Conservation (phyloP, 2,797 vertebrate species). For the Diplodus sargus region DNA sequence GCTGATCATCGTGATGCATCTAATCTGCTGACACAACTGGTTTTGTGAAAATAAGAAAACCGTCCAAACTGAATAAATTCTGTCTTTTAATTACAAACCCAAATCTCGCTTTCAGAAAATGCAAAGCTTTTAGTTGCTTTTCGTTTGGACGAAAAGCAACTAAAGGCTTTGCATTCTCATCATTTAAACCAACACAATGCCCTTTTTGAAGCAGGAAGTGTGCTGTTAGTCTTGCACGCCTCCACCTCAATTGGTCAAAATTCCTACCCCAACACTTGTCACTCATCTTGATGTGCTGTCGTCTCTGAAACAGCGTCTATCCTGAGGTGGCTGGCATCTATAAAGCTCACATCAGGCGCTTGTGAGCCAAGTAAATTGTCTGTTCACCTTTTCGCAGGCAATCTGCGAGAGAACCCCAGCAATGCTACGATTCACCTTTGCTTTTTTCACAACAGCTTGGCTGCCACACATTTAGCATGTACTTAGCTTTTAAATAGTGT, state of each 20-base stretch:
- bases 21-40: constrained; percentile 16
- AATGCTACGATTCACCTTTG: constrained; percentile 18
- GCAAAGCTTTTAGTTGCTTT: too few species aligned
- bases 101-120: too few species aligned
- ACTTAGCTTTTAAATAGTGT: constrained; percentile 11
- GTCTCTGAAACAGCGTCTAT: constrained; percentile 39
- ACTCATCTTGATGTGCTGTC: constrained; percentile 65
- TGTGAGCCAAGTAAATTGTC: constrained; percentile 27
- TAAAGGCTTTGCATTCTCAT: neutral
- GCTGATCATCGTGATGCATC: constrained; percentile 17
- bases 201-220: constrained; percentile 22
- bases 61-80: neutral
- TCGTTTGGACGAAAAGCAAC: neutral
- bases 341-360: constrained; percentile 27
- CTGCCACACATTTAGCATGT: constrained; percentile 13
- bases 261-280: constrained; percentile 51
- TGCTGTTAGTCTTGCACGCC: constrained; percentile 11
- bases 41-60: constrained; percentile 8
- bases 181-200: constrained; percentile 15
- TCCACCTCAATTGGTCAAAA: constrained; percentile 35
- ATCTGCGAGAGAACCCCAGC: constrained; percentile 10
- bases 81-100: neutral
- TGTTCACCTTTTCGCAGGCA: constrained; percentile 19
- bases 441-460: constrained; percentile 21
- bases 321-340: constrained; percentile 39